A percentile compares a stretch with the other conserved stretches of the same genome.
Conservation (phyloP, 2,888 invertebrate species). For the Oxystoma pomonae region DNA sequence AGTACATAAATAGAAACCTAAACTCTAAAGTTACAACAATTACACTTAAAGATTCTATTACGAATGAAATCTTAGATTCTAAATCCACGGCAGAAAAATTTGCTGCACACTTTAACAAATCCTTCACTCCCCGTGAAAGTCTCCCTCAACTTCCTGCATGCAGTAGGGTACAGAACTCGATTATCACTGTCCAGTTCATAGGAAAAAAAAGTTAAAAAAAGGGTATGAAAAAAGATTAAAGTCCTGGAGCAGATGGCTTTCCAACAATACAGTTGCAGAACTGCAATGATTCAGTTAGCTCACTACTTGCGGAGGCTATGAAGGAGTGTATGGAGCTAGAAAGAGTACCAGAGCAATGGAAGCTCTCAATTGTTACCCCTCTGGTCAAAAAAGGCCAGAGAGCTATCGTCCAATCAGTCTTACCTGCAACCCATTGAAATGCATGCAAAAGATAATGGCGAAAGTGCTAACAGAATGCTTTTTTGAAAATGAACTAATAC, state of each 20-base stretch:
- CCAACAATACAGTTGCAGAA: not conserved
- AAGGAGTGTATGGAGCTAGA: not conserved
- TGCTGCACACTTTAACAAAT: constrained; percentile 2
- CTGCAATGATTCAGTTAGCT: not conserved
- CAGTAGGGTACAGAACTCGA: not conserved
- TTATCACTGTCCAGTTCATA: not conserved
- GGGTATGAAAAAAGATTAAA: not conserved
- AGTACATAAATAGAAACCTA: too few species aligned
- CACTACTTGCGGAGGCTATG: not conserved
- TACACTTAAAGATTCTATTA: not conserved
- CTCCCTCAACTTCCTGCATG: not conserved
- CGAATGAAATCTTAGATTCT: not conserved
- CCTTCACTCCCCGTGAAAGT: not conserved
- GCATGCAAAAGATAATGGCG: constrained; percentile 5
- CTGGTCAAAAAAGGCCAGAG: not conserved
- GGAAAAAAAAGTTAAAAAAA: not conserved
- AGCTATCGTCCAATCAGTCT: constrained; percentile 5
- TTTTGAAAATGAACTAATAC: not conserved
- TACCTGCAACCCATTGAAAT: not conserved
- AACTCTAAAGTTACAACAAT: too few species aligned
- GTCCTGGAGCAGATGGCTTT: not conserved
- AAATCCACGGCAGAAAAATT: constrained; percentile 1
- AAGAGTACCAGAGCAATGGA: not conserved
- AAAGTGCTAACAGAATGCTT: not conserved
- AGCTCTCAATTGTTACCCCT: not conserved